phyloP scores from a whole-genome alignment of 2,888 invertebrate genomes.

The Hirtodrosophila duncani region DNA sequence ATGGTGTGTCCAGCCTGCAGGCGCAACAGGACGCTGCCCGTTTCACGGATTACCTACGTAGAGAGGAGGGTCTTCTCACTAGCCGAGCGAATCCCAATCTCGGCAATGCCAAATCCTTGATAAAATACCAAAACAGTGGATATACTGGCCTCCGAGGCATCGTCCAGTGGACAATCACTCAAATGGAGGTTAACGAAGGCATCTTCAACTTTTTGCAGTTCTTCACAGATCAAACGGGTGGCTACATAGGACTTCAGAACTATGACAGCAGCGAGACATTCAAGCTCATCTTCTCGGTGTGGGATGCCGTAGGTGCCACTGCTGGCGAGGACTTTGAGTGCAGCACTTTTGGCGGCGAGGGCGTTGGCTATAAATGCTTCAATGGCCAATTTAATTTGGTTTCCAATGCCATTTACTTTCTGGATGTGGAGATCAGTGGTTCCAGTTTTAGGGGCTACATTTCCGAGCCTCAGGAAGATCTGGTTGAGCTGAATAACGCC shows the following conservation, averaged over 20 bases:
- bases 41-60: constrained; percentile 6
- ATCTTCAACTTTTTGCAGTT: constrained; percentile 26
- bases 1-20: constrained; percentile 2
- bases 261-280: constrained; percentile 22
- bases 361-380: constrained; percentile 22
- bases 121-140: constrained; percentile 10
- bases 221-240: constrained; percentile 14
- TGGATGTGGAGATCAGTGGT: constrained; percentile 22
- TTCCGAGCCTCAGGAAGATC: constrained; percentile 20
- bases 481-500: neutral
- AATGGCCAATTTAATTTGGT: constrained; percentile 9
- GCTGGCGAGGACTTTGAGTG: constrained; percentile 8
- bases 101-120: constrained; percentile 13
- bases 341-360: constrained; percentile 18
- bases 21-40: constrained; percentile 11
- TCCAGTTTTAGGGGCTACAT: constrained; percentile 12
- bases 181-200: constrained; percentile 14
- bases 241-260: constrained; percentile 16
- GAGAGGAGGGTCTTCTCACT: neutral
- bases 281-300: constrained; percentile 14
- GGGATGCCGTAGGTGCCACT: constrained; percentile 4
- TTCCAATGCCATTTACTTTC: constrained; percentile 19
- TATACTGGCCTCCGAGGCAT: constrained; percentile 10
- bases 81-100: constrained; percentile 14
- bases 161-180: constrained; percentile 23